Evolutionary conservation across 2,797 vertebrate species (phyloP), one percentile per base, ranked within the genome.

Genomic region (Phoxinus dragarum): DNA sequence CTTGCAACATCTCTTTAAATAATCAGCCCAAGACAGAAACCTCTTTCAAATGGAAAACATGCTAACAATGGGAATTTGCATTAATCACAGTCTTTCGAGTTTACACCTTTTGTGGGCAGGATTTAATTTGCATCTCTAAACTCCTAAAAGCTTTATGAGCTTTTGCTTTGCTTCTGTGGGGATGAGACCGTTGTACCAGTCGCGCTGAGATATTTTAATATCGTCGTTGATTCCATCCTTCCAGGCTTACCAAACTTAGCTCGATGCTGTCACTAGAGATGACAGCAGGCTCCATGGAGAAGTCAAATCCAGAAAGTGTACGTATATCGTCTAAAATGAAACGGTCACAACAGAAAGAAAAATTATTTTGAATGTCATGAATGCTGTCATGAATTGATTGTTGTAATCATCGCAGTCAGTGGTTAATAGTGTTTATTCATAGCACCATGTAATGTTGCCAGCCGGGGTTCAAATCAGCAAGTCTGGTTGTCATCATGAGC

Each of bases 251-350:
- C 10, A 59, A 4, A 5, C 23, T n/a, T n/a, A 61, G 4, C 23
- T 61, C 56, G 5, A 27, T 27, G 56, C 56, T 12, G 23, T n/a
- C n/a, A 0, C 0, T n/a, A 61, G 9, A 4, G 56, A 61, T 27
- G 56, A n/a, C 56, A 56, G 21, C 6, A 27, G 23, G 23, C 56
- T 9, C 3, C 3, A 59, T 10, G 3, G 9, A n/a, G 9, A 11
- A 4, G 23, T 5, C 3, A 1, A 61, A 0, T 10, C 4, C 23
- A 27, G 23, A 1, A 27, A 0, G 5, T 61, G 1, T 23, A 4
- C 0, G 10, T 10, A 61, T 2, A 5, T 27, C 5, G 8, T 0
- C 56, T 61, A n/a, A n/a, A 27, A 61, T 61, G 12, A 11, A 27
- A 61, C 3, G 56, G 56, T 27, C 56, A 59, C 56, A 59, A 59